These are phyloP conservation scores for Rhodeus uyekii DNA, from an alignment of 2,797 vertebrate species.

Conservation along the genomic window DNA sequence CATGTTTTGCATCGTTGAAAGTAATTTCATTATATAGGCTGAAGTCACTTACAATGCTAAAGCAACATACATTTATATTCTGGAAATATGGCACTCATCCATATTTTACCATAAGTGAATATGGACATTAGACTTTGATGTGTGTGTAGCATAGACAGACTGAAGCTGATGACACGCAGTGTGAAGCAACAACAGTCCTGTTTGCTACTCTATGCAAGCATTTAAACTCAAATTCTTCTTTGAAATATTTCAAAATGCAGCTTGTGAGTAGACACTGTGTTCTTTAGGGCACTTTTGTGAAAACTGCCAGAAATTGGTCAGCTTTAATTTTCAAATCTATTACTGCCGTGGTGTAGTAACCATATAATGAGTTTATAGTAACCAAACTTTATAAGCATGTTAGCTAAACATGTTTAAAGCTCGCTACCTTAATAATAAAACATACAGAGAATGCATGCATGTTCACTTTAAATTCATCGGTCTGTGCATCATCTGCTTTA, in stretches of 20 bases:
- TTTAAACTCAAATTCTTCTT: neutral
- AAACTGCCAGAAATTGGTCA: neutral
- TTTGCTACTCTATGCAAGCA: neutral
- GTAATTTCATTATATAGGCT: too few species aligned
- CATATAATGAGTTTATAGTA: neutral
- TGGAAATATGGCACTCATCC: neutral
- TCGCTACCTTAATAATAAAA: neutral
- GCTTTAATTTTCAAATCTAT: neutral
- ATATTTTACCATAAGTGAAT: neutral
- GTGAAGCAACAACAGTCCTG: neutral
- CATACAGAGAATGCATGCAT: neutral
- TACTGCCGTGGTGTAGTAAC: neutral
- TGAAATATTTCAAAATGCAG: neutral
- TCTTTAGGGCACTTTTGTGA: neutral
- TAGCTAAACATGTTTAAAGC: neutral
- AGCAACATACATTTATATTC: neutral
- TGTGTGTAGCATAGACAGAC: neutral
- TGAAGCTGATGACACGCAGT: neutral
- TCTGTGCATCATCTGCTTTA: neutral
- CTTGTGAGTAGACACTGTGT: neutral
- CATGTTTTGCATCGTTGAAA: too few species aligned
- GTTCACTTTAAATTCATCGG: neutral
- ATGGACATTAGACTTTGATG: neutral
- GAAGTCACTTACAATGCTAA: neutral
- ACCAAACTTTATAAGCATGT: too few species aligned